Conservation (phyloP, 53 echinoderm and acorn worm genomes). For the Stichopus horrens region DNA sequence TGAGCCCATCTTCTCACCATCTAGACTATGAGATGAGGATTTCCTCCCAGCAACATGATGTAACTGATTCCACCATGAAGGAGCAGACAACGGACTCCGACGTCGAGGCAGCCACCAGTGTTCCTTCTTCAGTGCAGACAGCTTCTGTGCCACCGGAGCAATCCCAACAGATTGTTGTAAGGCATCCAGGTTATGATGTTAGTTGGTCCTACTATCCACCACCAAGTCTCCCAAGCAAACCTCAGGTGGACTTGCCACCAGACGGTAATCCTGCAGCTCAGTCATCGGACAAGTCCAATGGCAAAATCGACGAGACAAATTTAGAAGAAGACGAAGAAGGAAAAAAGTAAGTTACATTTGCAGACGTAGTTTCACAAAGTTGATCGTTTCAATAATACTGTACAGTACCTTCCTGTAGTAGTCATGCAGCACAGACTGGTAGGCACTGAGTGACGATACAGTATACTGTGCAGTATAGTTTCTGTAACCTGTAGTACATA, state of each 20-base stretch:
- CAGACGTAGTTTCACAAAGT: too few relatives aligned
- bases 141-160: not conserved
- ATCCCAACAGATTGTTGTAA: constrained; percentile 1
- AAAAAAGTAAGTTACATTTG: not conserved
- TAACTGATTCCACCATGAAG: not conserved
- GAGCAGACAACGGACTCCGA: not conserved
- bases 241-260: not conserved
- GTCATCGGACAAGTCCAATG: constrained; percentile 44
- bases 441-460: too few relatives aligned
- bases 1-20: too few relatives aligned
- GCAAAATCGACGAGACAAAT: constrained; percentile 17
- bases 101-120: not conserved
- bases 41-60: not conserved
- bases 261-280: constrained; percentile 34
- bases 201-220: constrained; percentile 30
- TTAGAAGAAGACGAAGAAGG: not conserved
- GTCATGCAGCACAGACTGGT: not conserved
- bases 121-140: not conserved
- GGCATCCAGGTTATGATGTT: constrained; percentile 41
- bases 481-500: too few relatives aligned
- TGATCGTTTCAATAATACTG: not conserved
- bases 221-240: not conserved
- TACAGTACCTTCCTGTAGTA: not conserved
- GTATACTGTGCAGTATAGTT: too few relatives aligned
- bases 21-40: not conserved